Conservation (phyloP, 2,113 vertebrate genomes). For the Hyperopisus bebe region DNA sequence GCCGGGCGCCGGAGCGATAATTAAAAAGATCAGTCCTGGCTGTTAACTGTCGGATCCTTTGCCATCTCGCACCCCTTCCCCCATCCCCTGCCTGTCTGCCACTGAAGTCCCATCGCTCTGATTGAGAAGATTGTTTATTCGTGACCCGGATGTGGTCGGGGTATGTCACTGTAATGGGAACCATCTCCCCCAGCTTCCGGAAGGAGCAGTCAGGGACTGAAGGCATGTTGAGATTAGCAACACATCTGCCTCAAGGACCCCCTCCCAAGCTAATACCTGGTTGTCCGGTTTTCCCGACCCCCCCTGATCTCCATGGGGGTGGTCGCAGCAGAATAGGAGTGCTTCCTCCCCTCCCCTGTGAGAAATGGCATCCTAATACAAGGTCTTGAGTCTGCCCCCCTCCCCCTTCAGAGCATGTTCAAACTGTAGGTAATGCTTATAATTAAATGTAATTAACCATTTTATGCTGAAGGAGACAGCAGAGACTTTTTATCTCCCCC, state of each 20-base stretch:
- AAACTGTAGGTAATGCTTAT: not conserved
- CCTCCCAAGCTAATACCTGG: not conserved
- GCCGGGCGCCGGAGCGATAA: not conserved
- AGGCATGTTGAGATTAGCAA: not conserved
- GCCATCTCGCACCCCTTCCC: not conserved
- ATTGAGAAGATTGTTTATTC: not conserved
- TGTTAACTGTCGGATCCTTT: not conserved
- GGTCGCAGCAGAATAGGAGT: not conserved
- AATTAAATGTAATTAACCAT: slow-evolving; percentile 8
- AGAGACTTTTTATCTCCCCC: not conserved
- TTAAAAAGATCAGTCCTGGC: not conserved
- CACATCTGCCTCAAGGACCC: not conserved
- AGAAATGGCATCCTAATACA: not conserved
- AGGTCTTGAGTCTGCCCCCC: no score
- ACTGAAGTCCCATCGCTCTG: not conserved
- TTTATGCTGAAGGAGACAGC: not conserved
- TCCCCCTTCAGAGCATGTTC: not conserved
- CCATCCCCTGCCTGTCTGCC: not conserved
- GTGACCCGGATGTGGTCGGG: not conserved
- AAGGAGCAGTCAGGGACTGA: not conserved
- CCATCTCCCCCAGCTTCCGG: not conserved
- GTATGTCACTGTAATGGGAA: not conserved
- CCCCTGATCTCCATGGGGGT: not conserved
- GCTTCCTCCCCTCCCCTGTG: not conserved
- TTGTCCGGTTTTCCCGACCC: not conserved